Base-by-base conservation (phyloP, 2,797 vertebrate genomes). In the Chelon labrosus region DNA sequence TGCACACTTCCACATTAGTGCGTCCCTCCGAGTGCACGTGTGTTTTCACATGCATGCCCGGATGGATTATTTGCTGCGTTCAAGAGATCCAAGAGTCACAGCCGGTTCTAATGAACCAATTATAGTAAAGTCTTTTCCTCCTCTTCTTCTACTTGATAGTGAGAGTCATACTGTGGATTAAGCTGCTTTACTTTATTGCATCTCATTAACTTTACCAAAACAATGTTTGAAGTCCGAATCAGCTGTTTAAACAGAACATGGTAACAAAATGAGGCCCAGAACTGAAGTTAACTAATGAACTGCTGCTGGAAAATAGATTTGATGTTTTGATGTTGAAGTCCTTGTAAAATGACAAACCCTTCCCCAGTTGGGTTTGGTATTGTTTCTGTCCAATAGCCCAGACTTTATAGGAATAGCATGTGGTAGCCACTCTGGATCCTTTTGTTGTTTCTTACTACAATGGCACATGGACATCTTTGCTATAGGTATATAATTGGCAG, bases 41-140 rank as follows among this genome's bases (percentile, higher is more conserved):
- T 37, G 61, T 46, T 27, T 27, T 68, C 64, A 53, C 57, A n/a
- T 61, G 58, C 61, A 39, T 49, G n/a, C 39, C 47, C 35, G 12
- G 13, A 67, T 75, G 84, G 81, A 85, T 89, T 85, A 86, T 86
- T 89, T 65, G 39, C 75, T 72, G 57, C 77, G 73, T 80, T 73
- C 73, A 73, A 65, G 73, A 76, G 79, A 85, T 87, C 79, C 77
- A 85, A 80, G 70, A 67, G 72, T 73, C 70, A 77, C 66, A 78
- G 73, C 70, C 79, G 66, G 69, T 76, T 89, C 80, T 89, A 90
- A 91, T 89, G 77, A 91, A 91, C 86, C 89, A 91, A 88, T 89
- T 86, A 87, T 64, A 80, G 65, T 53, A 41, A 81, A 85, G 83
- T 77, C 72, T 83, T 82, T 82, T 82, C 58, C 73, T 82, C 42